Base-by-base conservation (phyloP, 2,888 invertebrate species). In the Stenolophus ochropezus region DNA sequence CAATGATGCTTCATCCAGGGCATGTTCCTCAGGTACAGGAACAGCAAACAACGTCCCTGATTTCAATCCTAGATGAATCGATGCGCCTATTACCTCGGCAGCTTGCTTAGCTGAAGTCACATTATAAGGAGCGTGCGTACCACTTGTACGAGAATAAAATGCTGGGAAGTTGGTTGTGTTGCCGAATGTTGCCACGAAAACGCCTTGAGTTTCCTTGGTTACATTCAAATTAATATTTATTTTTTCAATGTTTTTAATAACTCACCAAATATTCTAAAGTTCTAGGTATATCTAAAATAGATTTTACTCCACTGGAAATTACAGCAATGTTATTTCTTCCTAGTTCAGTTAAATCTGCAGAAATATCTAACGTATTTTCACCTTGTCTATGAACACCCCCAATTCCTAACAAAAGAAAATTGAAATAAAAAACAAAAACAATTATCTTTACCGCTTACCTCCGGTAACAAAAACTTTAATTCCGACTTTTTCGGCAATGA, bases 391-490 rank as follows among this genome's bases (percentile, higher is more conserved):
- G 99, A 11, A 99, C 99, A 25, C 99, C 99, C 27, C 98, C 98
- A 88, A 95, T 93, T 18, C 93, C 93, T 87, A 81, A 2, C 6
- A 61, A 23, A 65, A 65, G 2, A 21, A 61, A 61, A n/a, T n/a
- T n/a, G 25, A 25, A 61, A 23, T 27, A 14, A 61, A 61, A 83
- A 84, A 27, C 82, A 23, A 51, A 51, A 5, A 49, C 8, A 27
- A 21, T 16, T 42, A 33, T 42, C 6, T 18, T 42, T 27, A 49
- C 74, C 3, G 21, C 51, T 86, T 85, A 89, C 95, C 96, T 83
- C 99, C 99, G 23, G 99, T 99, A 0, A 97, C 98, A 91, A 99
- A 98, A 74, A 99, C 91, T 8, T 93, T 92, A 86, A 99, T 97
- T 4, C 95, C 96, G 5, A 94, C 94, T 84, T 93, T 90, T 83